Conservation (phyloP, 2,113 vertebrate genomes). For the Neolamprologus toae region DNA sequence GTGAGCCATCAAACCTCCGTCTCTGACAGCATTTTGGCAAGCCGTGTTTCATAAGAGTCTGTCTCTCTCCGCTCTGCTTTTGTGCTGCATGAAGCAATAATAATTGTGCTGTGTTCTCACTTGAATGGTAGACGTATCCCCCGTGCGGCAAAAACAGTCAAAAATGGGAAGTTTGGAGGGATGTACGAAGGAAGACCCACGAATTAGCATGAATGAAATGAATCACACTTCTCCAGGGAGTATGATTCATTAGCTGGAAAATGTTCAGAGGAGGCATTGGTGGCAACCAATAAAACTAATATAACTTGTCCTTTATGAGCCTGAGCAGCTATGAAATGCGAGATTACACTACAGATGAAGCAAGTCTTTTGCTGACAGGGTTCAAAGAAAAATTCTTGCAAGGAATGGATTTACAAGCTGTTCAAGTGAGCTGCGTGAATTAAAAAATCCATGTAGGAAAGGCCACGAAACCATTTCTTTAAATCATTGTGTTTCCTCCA, state of each 20-base stretch:
- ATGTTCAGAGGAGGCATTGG: neutral
- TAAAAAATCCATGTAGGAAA: neutral
- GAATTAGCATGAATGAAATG: constrained; percentile 38
- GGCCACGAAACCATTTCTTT: neutral
- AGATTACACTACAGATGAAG: neutral
- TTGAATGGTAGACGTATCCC: constrained; percentile 36
- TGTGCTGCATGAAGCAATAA: constrained; percentile 53
- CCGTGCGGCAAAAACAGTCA: constrained; percentile 15
- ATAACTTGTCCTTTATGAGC: neutral
- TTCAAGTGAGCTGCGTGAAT: neutral
- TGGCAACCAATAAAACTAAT: constrained; percentile 11
- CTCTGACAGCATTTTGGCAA: constrained; percentile 64
- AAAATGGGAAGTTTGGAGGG: neutral
- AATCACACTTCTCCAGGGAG: constrained; percentile 17
- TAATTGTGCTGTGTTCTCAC: constrained; percentile 44
- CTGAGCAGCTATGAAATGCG: neutral
- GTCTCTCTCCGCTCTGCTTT: constrained; percentile 37
- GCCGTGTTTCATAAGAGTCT: constrained; percentile 44
- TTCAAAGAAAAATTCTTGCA: neutral
- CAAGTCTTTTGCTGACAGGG: neutral
- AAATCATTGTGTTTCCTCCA: neutral
- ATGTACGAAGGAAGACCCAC: constrained; percentile 14
- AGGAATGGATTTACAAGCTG: neutral
- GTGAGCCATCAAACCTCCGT: constrained; percentile 63
- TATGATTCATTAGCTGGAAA: constrained; percentile 36